Evolutionary conservation across 92 coral and sea anemone genomes (phyloP), one percentile per base, ranked within the genome.

Genomic region (Parazoanthus swiftii): DNA sequence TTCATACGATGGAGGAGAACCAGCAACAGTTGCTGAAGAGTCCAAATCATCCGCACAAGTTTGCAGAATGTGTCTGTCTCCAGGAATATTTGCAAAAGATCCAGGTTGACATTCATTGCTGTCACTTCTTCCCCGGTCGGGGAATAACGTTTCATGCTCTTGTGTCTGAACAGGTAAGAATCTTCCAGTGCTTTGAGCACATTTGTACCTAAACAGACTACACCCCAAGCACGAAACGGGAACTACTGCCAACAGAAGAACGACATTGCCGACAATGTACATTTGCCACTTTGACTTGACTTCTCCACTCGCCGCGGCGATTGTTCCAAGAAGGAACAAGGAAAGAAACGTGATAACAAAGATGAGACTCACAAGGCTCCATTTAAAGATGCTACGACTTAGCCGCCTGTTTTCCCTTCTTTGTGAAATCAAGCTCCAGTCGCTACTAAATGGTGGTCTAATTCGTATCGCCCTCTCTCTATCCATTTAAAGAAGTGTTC

Each of bases 321-420:
- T 73, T 35, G 85, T 80, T 8, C 85, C 85, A 73, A 80, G 59
- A 33, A 80, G 56, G 56, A 80, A 80, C 73, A 80, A 46, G 11
- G 26, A 36, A 18, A 80, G 63, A 56, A n/a, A 33, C 4, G 48
- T 67, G 18, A 80, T 6, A 58, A 58, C 11, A 56, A 42, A 56
- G n/a, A 80, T 15, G 5, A 80, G 3, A 7, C 73, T 56, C 36
- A 80, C 23, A 33, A 80, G 46, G 50, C 20, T 58, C 85, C 71
- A 80, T 15, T 35, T 1, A 7, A 80, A 15, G 26, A 54, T 58
- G 8, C 29, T 80, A 1, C 72, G 85, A 35, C 25, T n/a, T 16
- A 58, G 71, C 33, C 36, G 46, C 21, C 48, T 54, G 6, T 50
- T 35, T 54, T 80, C 25, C 15, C 70, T 80, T 80, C 83, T 80